A percentile compares a stretch with the other conserved stretches of the same genome.
Evolutionary conservation across 2,888 invertebrate species (phyloP).

Genomic region (Drosophila merina): DNA sequence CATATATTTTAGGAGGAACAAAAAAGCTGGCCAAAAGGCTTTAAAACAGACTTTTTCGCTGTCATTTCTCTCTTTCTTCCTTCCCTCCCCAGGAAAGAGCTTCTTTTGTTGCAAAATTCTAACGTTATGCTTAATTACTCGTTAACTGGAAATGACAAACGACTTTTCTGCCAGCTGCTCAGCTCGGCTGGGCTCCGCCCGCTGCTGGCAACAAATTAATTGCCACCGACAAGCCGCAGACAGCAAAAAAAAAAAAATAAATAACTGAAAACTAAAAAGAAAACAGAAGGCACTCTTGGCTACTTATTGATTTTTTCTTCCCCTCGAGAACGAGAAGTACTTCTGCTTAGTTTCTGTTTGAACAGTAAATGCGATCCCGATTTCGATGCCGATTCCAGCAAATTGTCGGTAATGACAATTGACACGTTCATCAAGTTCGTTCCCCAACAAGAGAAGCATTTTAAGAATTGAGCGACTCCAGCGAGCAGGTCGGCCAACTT

Average conservation of each 20-base stretch:
- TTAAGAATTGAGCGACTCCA: constrained; percentile 1
- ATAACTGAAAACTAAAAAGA: not conserved
- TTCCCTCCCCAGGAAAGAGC: constrained; percentile 21
- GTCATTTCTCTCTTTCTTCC: constrained; percentile 8
- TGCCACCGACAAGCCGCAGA: constrained; percentile 63
- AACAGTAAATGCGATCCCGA: constrained; percentile 23
- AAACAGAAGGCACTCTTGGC: constrained; percentile 56
- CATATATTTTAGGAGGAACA: constrained; percentile 8
- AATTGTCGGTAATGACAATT: constrained; percentile 42
- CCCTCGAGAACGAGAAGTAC: constrained; percentile 2
- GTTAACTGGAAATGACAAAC: constrained; percentile 77
- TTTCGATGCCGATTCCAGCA: constrained; percentile 33
- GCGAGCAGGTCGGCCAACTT: constrained; percentile 38
- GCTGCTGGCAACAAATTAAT: constrained; percentile 64
- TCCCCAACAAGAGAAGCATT: not conserved
- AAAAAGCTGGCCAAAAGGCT: constrained; percentile 13
- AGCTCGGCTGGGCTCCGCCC: constrained; percentile 18
- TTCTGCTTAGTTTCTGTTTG: not conserved
- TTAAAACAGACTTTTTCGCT: constrained; percentile 25
- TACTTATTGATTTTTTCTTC: constrained; percentile 62
- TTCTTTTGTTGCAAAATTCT: constrained; percentile 65
- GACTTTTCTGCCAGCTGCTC: constrained; percentile 51
- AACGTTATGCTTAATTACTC: constrained; percentile 71
- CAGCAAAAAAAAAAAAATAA: not conserved
- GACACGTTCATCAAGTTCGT: constrained; percentile 34